A percentile compares a stretch with the other conserved stretches of the same genome.
These are phyloP conservation scores for Urocyon cinereoargenteus DNA, from an alignment of 2,797 vertebrate species.

Conservation along the genomic window DNA sequence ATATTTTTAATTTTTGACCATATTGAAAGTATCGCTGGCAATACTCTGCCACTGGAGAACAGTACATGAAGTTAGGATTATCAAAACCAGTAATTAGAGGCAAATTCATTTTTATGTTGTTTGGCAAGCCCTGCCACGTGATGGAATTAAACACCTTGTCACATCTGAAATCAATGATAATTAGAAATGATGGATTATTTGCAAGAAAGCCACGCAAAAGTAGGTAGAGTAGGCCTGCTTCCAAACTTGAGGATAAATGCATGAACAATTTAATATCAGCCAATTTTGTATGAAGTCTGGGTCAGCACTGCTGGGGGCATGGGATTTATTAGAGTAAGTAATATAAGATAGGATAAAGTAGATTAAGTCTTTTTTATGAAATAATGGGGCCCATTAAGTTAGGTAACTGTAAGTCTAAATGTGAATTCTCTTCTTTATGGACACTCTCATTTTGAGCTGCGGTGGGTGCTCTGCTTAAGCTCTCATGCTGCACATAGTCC, in stretches of 20 bases:
- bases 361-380: slow-evolving; percentile 83
- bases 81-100: slow-evolving; percentile 74
- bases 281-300: slow-evolving; percentile 82
- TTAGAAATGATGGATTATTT: slow-evolving; percentile 81
- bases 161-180: slow-evolving; percentile 81
- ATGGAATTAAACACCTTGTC: slow-evolving; percentile 72
- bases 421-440: slow-evolving; percentile 71
- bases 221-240: slow-evolving; percentile 71
- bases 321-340: slow-evolving; percentile 81
- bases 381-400: slow-evolving; percentile 80
- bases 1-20: slow-evolving; percentile 53
- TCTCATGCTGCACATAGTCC: not conserved
- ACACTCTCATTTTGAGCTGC: not conserved
- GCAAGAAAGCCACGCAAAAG: slow-evolving; percentile 80
- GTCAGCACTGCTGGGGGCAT: slow-evolving; percentile 52
- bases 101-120: slow-evolving; percentile 60
- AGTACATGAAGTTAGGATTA: slow-evolving; percentile 73
- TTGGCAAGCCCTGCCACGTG: not conserved
- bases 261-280: slow-evolving; percentile 81
- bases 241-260: slow-evolving; percentile 83
- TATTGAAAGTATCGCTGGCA: slow-evolving; percentile 42
- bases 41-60: not conserved
- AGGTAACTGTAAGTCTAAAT: slow-evolving; percentile 75
- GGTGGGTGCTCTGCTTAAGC: not conserved
- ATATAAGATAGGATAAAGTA: slow-evolving; percentile 83